Evolutionary conservation across 2,888 invertebrate species (phyloP).

Genomic region (Baronia brevicornis): DNA sequence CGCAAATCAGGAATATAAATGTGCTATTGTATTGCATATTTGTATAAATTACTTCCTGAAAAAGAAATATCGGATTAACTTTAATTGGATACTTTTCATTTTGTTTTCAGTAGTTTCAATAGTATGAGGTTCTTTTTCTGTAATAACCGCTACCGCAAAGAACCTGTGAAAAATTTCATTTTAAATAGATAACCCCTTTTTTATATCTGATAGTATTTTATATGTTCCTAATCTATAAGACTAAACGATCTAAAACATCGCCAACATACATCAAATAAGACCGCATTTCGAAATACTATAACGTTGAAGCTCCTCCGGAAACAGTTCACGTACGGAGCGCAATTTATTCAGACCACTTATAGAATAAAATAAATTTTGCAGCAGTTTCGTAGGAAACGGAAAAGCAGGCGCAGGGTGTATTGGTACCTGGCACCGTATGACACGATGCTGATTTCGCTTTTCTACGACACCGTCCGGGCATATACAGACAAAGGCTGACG

Average conservation of each 20-base stretch:
- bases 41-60: too few relatives aligned
- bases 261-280: constrained; percentile 14
- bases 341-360: constrained; percentile 61
- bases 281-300: constrained; percentile 21
- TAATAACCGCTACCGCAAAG: too few relatives aligned
- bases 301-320: constrained; percentile 39
- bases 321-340: constrained; percentile 54
- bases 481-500: constrained; percentile 30
- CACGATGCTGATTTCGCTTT: constrained; percentile 50
- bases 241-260: too few relatives aligned
- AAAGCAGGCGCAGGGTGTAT: constrained; percentile 45
- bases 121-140: too few relatives aligned
- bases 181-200: too few relatives aligned
- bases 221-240: too few relatives aligned
- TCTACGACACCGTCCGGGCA: constrained; percentile 30
- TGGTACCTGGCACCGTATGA: constrained; percentile 45
- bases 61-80: too few relatives aligned
- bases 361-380: constrained; percentile 51
- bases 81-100: too few relatives aligned
- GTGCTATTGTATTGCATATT: constrained; percentile 8
- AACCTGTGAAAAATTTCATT: too few relatives aligned
- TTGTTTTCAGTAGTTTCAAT: too few relatives aligned
- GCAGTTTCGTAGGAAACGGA: constrained; percentile 53
- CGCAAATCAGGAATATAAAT: too few relatives aligned
- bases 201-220: too few relatives aligned